Evolutionary conservation across 92 coral and sea anemone genomes (phyloP), one percentile per base, ranked within the genome.

Genomic region (Siderastrea siderea): DNA sequence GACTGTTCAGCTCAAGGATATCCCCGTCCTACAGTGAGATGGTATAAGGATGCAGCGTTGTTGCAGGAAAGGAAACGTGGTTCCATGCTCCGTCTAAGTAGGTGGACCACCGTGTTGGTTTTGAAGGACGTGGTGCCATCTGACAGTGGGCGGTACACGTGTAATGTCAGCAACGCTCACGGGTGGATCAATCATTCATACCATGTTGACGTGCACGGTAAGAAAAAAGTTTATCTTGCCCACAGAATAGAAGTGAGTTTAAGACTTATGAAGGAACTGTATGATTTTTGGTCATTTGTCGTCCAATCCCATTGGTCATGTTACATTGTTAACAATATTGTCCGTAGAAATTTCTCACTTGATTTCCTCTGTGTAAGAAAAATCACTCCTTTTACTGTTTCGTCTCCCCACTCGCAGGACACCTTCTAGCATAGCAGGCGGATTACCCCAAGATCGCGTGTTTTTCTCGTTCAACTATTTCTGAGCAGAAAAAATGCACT

Each of bases 161-260:
- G 99, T 78, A 92, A 94, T 83, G 99, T 97, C 55, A 87, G 96
- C 17, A 97, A 97, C 76, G 71, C 64, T 17, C 78, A 82, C 61
- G 99, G 99, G 9, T 95, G 95, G 94, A 84, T 97, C n/a, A 95
- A 94, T 67, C 88, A 92, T 70, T 78, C 96, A 0, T 97, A 94
- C 74, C 58, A 49, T 10, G 90, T 97, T 60, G 96, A 95, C 60
- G 98, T 97, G 3, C 90, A 95, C 83, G 98, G 99, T 97, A 90
- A 84, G 92, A 45, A 38, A n/a, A 7, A 53, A 53, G 10, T 6
- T 5, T 53, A 53, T 26, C 38, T 26, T 26, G 38, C 38, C 38
- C 38, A 26, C 38, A 26, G 38, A 26, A 26, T 26, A 26, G 38
- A 26, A 26, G 38, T 26, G 38, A 26, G 38, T 53, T 6, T 6